Evolutionary conservation across 2,888 invertebrate species (phyloP), one percentile per base, ranked within the genome.

Genomic region (Stenolophus ochropezus): DNA sequence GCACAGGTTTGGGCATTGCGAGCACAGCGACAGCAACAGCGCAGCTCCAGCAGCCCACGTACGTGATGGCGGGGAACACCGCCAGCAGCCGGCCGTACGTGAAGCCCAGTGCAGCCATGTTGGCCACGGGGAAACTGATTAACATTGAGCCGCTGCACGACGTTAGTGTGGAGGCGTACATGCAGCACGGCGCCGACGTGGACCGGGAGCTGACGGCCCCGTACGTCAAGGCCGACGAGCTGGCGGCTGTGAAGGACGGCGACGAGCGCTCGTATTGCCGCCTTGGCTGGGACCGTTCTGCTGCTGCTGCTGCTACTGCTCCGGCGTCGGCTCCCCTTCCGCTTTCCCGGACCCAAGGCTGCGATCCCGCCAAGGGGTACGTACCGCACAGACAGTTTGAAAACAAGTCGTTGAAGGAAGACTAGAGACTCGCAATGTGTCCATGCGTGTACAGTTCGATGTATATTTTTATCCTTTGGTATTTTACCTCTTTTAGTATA

Each of bases 381-480:
- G 86, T 88, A 21, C 86, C 87, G 5, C 88, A 88, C 83, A 86
- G 86, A 83, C 86, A 86, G 77, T 87, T 87, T 82, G 87, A 87
- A 73, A 85, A 84, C 42, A 88, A 88, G 84, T 84, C 86, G 23
- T 82, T 88, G 51, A 87, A 88, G 81, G 87, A 88, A 83, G 87
- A 88, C 82, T 88, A 86, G 86, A 53, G 14, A 65, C 49, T 79
- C 14, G 49, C 23, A 42, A 20, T 75, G 56, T 75, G 75, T 42
- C 20, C 21, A 20, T 61, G 78, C 33, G 78, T 78, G 51, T 61
- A 78, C 65, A 69, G 69, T 71, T 79, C 49, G 53, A 49, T 49
- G 61, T 53, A 25, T 51, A 21, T 65, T 79, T 49, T 78, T 53
- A 51, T 53, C 53, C 56, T 76, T 33, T 76, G 56, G 58, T 76